These are phyloP conservation scores for Octonoba sinensis DNA, from an alignment of 2,888 invertebrate species.

Conservation along the genomic window DNA sequence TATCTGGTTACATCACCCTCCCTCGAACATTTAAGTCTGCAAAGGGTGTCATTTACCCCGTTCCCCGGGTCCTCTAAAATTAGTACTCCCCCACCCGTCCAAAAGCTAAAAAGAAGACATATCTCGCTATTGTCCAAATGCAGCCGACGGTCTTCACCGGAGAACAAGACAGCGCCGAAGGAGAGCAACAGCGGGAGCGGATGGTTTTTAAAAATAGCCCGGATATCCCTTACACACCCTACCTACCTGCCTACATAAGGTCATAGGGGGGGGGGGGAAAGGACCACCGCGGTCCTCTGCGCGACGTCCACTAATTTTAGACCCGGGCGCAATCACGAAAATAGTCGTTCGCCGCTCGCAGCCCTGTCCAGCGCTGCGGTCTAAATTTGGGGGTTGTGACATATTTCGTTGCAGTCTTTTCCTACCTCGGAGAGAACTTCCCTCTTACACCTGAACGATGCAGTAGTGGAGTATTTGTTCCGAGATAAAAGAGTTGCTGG, in stretches of 20 bases:
- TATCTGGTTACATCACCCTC: too few species aligned
- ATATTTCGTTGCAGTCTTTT: too few species aligned
- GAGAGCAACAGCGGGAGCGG: conserved; percentile 23
- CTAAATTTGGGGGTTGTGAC: conserved; percentile 57
- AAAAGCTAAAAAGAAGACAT: too few species aligned
- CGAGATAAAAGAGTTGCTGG: too few species aligned
- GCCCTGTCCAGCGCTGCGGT: conserved; percentile 44
- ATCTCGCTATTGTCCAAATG: conserved; percentile 51
- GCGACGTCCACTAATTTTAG: conserved; percentile 62
- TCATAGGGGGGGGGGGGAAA: conserved; percentile 30
- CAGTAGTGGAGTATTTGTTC: too few species aligned
- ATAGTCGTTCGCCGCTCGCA: conserved; percentile 31
- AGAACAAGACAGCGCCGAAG: too few species aligned
- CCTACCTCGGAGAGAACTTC: too few species aligned
- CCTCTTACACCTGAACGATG: too few species aligned
- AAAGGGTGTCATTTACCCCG: too few species aligned
- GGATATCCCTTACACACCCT: conserved; percentile 52
- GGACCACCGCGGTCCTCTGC: conserved; percentile 41
- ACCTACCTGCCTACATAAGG: conserved; percentile 63
- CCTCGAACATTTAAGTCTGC: too few species aligned
- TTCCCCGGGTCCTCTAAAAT: too few species aligned
- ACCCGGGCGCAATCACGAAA: conserved; percentile 28
- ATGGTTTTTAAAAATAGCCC: conserved; percentile 56
- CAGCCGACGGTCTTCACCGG: conserved; percentile 27
- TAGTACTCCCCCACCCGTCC: too few species aligned